Conservation (phyloP, 2,113 vertebrate genomes). For the Helogale parvula region DNA sequence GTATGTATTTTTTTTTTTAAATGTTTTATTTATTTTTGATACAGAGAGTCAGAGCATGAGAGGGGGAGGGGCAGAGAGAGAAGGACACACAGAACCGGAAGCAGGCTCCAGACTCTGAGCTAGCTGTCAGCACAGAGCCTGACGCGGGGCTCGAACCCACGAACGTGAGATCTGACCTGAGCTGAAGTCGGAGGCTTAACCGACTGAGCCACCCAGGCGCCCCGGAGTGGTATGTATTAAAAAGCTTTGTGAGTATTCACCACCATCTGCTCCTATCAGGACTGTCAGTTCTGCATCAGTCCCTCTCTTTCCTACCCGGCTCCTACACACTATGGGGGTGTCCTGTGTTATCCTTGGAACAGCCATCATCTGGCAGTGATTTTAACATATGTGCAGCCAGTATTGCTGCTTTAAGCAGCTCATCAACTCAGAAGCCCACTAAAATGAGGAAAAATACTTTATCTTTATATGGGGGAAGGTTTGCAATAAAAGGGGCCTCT, state of each 20-base stretch:
- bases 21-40: no score
- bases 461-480: background rate
- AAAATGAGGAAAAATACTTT: background rate
- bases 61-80: no score
- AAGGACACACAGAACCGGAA: no score
- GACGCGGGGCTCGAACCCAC: no score
- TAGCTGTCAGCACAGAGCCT: no score
- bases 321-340: background rate
- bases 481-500: background rate
- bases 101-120: no score
- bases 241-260: background rate
- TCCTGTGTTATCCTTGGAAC: conserved; percentile 27
- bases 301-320: background rate
- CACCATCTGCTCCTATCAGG: conserved; percentile 30
- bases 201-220: no score
- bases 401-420: conserved; percentile 1
- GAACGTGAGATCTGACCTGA: no score
- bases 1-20: no score
- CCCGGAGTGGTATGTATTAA: conserved; percentile 7
- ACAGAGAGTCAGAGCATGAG: no score
- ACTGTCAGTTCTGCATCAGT: conserved; percentile 41
- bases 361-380: conserved; percentile 54
- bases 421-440: background rate
- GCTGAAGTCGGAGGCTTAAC: no score
- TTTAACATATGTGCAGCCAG: conserved; percentile 16